Percentiles rank a stretch among this genome's conserved stretches.
These are phyloP conservation scores for Strix aluco DNA, from an alignment of 2,113 vertebrate genomes.

Conservation along the genomic window DNA sequence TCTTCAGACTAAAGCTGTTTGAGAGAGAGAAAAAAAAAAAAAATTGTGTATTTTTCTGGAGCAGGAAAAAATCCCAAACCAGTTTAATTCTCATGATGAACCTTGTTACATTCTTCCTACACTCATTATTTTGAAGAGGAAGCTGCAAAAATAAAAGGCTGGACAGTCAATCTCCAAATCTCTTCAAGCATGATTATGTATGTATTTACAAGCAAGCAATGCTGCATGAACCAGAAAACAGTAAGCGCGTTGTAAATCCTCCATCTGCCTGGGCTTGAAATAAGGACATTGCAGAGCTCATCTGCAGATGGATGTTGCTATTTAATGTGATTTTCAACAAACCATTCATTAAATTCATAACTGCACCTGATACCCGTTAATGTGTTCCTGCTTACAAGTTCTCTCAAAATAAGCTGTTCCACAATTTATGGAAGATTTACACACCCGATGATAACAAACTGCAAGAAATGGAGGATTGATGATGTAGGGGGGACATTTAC, in stretches of 20 bases:
- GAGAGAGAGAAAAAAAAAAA: neutral
- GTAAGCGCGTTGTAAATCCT: constrained; percentile 1
- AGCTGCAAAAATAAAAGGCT: neutral
- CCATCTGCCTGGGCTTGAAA: constrained; percentile 65
- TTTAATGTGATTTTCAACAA: constrained; percentile 64
- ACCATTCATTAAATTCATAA: constrained; percentile 68
- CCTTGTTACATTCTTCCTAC: neutral
- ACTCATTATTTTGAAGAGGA: neutral
- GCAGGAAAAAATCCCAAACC: neutral
- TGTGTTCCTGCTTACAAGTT: constrained; percentile 43
- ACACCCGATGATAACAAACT: neutral
- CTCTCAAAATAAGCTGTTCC: constrained; percentile 35
- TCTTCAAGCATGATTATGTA: neutral
- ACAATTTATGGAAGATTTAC: constrained; percentile 30
- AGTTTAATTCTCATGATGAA: neutral
- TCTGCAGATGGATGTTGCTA: constrained; percentile 66
- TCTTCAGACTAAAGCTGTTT: neutral
- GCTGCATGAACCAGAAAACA: constrained; percentile 16
- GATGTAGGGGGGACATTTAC: neutral
- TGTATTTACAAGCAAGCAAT: constrained; percentile 10
- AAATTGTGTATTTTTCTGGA: neutral
- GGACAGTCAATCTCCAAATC: neutral
- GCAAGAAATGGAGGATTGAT: neutral
- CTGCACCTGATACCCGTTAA: constrained; percentile 69
- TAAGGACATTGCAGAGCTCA: constrained; percentile 51